phyloP scores from a whole-genome alignment of 2,888 invertebrate species.

The Scaeva pyrastri region DNA sequence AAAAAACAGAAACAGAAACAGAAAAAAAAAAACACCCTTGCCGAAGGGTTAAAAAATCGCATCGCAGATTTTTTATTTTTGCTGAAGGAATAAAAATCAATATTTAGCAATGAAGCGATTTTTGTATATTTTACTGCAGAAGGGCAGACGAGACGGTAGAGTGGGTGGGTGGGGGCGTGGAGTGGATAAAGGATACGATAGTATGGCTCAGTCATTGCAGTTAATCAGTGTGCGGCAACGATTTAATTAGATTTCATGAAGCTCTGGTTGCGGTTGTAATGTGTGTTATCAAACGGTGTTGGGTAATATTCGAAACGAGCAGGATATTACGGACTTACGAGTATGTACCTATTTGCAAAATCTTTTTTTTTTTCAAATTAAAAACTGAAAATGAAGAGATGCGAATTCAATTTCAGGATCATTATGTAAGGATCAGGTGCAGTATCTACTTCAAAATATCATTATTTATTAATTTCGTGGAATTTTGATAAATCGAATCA shows the following conservation, averaged over 20 bases:
- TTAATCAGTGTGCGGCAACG: conserved; percentile 73
- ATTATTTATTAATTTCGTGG: not conserved
- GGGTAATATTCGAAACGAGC: not conserved
- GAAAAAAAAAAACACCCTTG: conserved; percentile 34
- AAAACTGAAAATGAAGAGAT: not conserved
- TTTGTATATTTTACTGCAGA: conserved; percentile 46
- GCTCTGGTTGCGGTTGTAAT: conserved; percentile 62
- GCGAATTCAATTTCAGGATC: not conserved
- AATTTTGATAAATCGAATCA: too few relatives aligned
- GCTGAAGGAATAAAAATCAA: conserved; percentile 72
- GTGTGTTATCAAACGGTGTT: conserved; percentile 48
- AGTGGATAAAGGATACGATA: conserved; percentile 18
- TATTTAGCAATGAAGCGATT: conserved; percentile 70
- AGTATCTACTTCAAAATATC: not conserved
- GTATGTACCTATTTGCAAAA: conserved; percentile 35
- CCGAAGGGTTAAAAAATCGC: conserved; percentile 43
- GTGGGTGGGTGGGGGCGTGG: not conserved
- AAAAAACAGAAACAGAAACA: not conserved
- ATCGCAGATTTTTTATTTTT: conserved; percentile 47
- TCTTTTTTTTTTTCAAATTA: not conserved
- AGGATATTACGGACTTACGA: not conserved
- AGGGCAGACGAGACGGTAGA: not conserved
- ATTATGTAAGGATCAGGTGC: not conserved
- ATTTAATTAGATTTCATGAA: conserved; percentile 74
- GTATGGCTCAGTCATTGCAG: conserved; percentile 62